These are phyloP conservation scores for Labroides dimidiatus DNA, from an alignment of 2,797 vertebrate species.

Conservation along the genomic window DNA sequence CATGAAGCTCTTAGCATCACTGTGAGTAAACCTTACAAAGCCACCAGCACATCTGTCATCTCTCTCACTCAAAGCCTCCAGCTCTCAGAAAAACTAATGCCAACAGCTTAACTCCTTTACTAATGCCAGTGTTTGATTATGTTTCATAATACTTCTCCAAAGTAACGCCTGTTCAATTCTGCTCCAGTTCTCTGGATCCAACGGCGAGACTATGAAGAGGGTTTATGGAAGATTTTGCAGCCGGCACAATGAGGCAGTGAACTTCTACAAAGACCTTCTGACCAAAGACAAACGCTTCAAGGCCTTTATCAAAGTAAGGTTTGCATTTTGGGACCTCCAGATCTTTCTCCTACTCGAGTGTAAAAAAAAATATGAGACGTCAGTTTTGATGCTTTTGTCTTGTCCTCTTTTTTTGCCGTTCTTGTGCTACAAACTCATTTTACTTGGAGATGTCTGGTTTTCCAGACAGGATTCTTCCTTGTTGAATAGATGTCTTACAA, in stretches of 20 bases:
- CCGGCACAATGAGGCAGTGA: constrained; percentile 95
- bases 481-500: constrained; percentile 4
- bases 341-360: neutral
- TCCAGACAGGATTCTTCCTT: neutral
- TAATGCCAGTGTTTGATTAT: neutral
- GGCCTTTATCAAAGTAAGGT: constrained; percentile 91
- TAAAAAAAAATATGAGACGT: neutral
- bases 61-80: neutral
- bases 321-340: neutral
- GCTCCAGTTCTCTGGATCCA: constrained; percentile 92
- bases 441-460: constrained; percentile 4
- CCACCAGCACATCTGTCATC: too few relatives aligned
- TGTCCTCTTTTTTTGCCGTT: neutral
- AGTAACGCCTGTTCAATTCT: constrained; percentile 22
- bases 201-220: constrained; percentile 91
- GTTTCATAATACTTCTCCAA: neutral
- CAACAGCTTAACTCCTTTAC: neutral
- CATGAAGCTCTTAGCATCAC: too few relatives aligned
- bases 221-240: constrained; percentile 95
- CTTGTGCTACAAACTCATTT: constrained; percentile 6
- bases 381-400: neutral
- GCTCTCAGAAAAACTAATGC: neutral
- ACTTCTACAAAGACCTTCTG: constrained; percentile 93
- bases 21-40: too few relatives aligned
- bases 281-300: constrained; percentile 97